phyloP scores from a whole-genome alignment of 1,140 invertebrate genomes.

The Brachionus angularis region DNA sequence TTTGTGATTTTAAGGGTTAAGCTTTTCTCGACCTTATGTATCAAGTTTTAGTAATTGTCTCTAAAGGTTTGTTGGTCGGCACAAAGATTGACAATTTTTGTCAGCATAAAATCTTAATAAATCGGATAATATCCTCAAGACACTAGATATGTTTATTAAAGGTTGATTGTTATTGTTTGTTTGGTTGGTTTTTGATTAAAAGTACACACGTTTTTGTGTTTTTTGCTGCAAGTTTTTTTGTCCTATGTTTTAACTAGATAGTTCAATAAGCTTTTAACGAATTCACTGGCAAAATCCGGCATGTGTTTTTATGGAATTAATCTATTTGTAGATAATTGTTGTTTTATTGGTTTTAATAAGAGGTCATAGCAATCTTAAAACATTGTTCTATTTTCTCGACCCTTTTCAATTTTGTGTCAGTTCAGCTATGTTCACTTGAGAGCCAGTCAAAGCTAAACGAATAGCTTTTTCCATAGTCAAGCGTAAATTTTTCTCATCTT shows the following conservation, averaged over 20 bases:
- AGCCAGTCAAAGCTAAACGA: conserved; percentile 64
- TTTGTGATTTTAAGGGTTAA: conserved; percentile 46
- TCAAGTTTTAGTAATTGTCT: conserved; percentile 73
- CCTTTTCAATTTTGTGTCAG: conserved; percentile 60
- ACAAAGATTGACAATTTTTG: conserved; percentile 71
- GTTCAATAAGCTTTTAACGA: conserved; percentile 11
- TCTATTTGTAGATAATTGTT: neutral
- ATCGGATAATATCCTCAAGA: conserved; percentile 75
- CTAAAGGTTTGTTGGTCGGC: conserved; percentile 72
- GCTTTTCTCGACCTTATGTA: conserved; percentile 60
- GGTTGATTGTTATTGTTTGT: conserved; percentile 53
- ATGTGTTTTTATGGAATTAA: conserved; percentile 2
- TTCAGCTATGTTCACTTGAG: conserved; percentile 53
- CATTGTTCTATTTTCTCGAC: conserved; percentile 76
- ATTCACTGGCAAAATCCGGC: conserved; percentile 17
- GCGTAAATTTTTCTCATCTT: conserved; percentile 70
- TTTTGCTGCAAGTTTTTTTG: conserved; percentile 14
- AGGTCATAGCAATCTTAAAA: conserved; percentile 72
- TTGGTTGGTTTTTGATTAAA: too few relatives aligned
- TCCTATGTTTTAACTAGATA: conserved; percentile 18
- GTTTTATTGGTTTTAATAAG: conserved; percentile 61
- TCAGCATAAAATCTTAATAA: conserved; percentile 76
- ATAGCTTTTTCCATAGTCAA: conserved; percentile 79
- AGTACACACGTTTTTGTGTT: conserved; percentile 52
- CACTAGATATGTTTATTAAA: conserved; percentile 70